Base-by-base conservation (phyloP, 2,888 invertebrate genomes). In the Mimas tiliae region DNA sequence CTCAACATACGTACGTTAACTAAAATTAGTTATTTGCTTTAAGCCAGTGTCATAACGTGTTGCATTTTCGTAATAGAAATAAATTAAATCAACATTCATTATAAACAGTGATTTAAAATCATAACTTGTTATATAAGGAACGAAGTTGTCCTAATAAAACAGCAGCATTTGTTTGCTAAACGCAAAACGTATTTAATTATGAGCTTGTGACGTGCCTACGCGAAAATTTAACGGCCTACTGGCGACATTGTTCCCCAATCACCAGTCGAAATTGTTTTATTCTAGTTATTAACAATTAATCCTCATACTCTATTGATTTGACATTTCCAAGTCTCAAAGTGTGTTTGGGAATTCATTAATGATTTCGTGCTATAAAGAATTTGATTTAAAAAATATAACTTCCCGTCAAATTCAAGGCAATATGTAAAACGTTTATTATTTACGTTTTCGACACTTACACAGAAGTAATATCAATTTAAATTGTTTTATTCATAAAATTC, bases 181-280 rank as follows among this genome's bases (percentile, higher is more conserved):
- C 72, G 74, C 76, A 72, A 73, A 70, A 74, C 74, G 71, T 77
- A 74, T 82, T 82, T 79, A 74, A 75, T 78, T 74, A 80, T 81
- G 81, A 79, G 77, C 67, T 77, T 64, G 76, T 85, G 78, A 87
- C 90, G 90, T 91, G 90, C 83, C 85, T 82, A 50, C 66, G 77
- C 75, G 79, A 79, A 83, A 82, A 86, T 89, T 87, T 83, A 67
- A 69, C 80, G 84, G 89, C 83, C 88, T 90, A 86, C 76, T 74
- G 81, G 75, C 75, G 74, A 72, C 80, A 74, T 70, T 71, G 72
- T 69, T 73, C 69, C 72, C 75, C 70, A 72, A 74, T 75, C 70
- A 75, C 71, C 75, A 75, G 70, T 74, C 74, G 80, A 77, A 82
- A 81, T 79, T 83, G 77, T 82, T 83, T 78, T 75, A 74, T 73